phyloP scores from a whole-genome alignment of 2,888 invertebrate genomes.

The Sthenelais limicola region DNA sequence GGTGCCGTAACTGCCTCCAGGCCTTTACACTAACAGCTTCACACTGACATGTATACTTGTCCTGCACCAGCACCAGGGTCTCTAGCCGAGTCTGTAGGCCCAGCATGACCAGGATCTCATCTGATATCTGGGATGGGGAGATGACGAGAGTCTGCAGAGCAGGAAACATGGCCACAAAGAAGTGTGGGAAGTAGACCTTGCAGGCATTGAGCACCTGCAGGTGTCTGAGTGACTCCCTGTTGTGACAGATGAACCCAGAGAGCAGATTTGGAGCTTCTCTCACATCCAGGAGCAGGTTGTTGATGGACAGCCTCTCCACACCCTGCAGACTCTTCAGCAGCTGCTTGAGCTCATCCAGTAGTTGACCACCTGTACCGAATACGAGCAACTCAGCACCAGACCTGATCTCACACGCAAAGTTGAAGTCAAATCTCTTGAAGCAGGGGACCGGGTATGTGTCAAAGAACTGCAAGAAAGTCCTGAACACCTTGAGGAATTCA shows the following conservation, averaged over 20 bases:
- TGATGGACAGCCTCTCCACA: slow-evolving; percentile 79
- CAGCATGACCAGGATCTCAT: slow-evolving; percentile 80
- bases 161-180: slow-evolving; percentile 84
- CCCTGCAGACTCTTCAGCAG: slow-evolving; percentile 80
- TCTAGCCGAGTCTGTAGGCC: slow-evolving; percentile 76
- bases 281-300: slow-evolving; percentile 81
- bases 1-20: slow-evolving; percentile 76
- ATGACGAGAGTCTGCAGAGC: slow-evolving; percentile 78
- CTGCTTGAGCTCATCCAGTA: slow-evolving; percentile 71
- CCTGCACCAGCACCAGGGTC: slow-evolving; percentile 83
- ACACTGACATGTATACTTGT: slow-evolving; percentile 72
- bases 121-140: slow-evolving; percentile 80
- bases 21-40: slow-evolving; percentile 65
- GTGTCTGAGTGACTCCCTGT: slow-evolving; percentile 78
- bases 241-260: slow-evolving; percentile 78
- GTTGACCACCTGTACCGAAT: slow-evolving; percentile 83
- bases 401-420: slow-evolving; percentile 78
- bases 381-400: slow-evolving; percentile 69
- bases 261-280: slow-evolving; percentile 80
- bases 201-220: slow-evolving; percentile 84
- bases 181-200: slow-evolving; percentile 79
- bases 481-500: slow-evolving; percentile 87
- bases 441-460: slow-evolving; percentile 61
- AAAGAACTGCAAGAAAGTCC: slow-evolving; percentile 79
- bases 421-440: slow-evolving; percentile 75